phyloP scores from a whole-genome alignment of 2,113 vertebrate genomes.

The Ceuthmochares aereus region DNA sequence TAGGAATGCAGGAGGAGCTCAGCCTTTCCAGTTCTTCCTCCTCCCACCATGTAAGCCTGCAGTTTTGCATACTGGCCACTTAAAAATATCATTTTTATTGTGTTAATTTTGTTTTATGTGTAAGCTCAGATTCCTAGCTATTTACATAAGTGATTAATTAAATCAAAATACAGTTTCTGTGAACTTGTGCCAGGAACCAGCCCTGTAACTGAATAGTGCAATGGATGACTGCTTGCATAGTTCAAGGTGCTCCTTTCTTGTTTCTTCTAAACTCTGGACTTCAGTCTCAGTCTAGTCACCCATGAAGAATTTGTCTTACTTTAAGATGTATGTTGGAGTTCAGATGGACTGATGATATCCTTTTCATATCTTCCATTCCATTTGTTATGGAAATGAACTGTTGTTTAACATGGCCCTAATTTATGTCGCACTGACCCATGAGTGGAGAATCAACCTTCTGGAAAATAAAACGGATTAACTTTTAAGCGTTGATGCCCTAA shows the following conservation, averaged over 20 bases:
- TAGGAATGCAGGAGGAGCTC: background rate
- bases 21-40: background rate
- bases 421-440: background rate
- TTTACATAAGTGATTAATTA: background rate
- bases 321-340: background rate
- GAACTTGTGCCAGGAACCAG: background rate
- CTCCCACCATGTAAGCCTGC: background rate
- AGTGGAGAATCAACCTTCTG: background rate
- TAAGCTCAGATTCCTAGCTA: background rate
- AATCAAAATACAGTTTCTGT: background rate
- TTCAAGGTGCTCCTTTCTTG: background rate
- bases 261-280: background rate
- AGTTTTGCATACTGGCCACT: background rate
- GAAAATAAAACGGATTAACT: conserved; percentile 20
- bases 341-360: background rate
- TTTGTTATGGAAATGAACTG: conserved; percentile 35
- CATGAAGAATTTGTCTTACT: background rate
- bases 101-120: background rate
- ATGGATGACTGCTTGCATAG: background rate
- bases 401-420: background rate
- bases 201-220: background rate
- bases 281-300: background rate
- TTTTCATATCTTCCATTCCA: background rate
- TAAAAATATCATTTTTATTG: background rate
- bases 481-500: background rate